Conservation (phyloP, 2,113 vertebrate genomes). For the Gambusia affinis region DNA sequence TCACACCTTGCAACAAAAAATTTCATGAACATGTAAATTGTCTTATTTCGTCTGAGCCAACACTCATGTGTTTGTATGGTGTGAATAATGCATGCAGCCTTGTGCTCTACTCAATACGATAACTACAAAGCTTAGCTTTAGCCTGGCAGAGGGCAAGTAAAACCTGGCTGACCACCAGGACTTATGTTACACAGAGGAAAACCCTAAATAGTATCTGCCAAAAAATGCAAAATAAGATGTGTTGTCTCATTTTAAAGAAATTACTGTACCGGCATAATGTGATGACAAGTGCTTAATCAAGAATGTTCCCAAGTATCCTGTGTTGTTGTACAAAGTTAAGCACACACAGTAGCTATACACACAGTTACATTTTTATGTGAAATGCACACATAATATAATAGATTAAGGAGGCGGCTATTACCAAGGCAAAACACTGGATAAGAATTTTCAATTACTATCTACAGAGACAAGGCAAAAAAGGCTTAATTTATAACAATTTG, state of each 20-base stretch:
- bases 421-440: constrained; percentile 49
- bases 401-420: constrained; percentile 31
- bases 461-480: constrained; percentile 13
- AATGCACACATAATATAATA: constrained; percentile 24
- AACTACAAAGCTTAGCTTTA: no score
- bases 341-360: no score
- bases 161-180: no score
- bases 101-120: no score
- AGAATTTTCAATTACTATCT: constrained; percentile 61
- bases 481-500: constrained; percentile 41
- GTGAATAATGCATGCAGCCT: no score
- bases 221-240: background rate
- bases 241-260: constrained; percentile 10
- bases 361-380: background rate
- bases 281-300: background rate
- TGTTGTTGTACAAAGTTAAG: no score
- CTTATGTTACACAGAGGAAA: no score
- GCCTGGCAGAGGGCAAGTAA: no score
- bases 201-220: no score
- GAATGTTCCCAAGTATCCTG: background rate
- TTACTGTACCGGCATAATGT: background rate
- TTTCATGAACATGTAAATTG: background rate
- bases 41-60: background rate
- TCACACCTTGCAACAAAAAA: background rate
- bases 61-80: no score